Conservation (phyloP, 2,113 vertebrate species). For the Cranoglanis bouderius region DNA sequence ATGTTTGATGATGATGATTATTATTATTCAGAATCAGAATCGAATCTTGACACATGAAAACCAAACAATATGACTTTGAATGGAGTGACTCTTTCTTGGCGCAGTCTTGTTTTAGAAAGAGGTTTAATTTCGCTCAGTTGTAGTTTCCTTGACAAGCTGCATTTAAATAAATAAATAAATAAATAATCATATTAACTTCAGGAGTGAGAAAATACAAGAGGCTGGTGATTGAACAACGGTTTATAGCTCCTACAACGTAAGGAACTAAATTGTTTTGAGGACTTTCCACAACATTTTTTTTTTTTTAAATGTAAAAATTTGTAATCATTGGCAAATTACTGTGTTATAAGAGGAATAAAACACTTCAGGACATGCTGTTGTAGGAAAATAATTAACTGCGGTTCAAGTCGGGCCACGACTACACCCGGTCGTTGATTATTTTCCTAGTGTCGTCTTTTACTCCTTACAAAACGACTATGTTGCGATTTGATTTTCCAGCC, state of each 20-base stretch:
- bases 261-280: too few relatives aligned
- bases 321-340: too few relatives aligned
- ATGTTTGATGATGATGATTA: neutral
- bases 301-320: too few relatives aligned
- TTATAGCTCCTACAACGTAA: neutral
- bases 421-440: neutral
- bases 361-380: neutral
- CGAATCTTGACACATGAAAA: neutral
- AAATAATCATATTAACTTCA: neutral
- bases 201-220: neutral
- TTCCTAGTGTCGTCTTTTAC: neutral
- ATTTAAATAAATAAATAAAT: neutral
- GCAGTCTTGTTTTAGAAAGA: neutral
- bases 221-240: neutral
- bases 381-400: neutral
- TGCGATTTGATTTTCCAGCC: too few relatives aligned
- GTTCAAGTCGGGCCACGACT: neutral
- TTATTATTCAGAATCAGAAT: neutral
- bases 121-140: neutral
- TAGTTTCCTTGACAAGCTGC: too few relatives aligned
- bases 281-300: too few relatives aligned
- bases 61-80: neutral
- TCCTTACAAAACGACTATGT: too few relatives aligned
- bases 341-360: neutral
- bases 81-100: neutral